Evolutionary conservation across 2,113 vertebrate species (phyloP).

Genomic region (Myocastor coypus): DNA sequence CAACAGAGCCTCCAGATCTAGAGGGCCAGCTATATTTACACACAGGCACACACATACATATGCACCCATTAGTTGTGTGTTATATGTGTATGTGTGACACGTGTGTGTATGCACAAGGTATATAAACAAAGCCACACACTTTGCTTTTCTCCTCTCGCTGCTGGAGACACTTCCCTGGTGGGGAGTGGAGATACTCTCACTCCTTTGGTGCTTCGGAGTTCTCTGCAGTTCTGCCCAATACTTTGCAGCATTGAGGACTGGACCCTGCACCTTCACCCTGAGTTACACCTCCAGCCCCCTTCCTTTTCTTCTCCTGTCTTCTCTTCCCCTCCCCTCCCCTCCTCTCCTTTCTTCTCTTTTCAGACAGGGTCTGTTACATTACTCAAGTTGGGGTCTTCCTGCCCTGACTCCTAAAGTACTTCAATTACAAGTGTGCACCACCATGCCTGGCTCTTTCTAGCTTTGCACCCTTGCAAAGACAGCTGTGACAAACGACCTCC

Average conservation of each 20-base stretch:
- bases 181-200: fast-evolving
- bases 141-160: background rate
- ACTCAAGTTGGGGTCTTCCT: background rate
- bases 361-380: background rate
- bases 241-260: background rate
- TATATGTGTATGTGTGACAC: background rate
- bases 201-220: background rate
- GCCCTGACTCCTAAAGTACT: background rate
- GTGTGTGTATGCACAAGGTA: fast-evolving
- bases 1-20: no score
- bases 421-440: background rate
- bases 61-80: background rate
- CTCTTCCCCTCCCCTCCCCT: no score
- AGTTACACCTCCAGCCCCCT: background rate
- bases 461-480: background rate
- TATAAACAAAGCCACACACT: background rate
- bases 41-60: no score
- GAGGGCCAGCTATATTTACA: background rate
- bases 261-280: background rate
- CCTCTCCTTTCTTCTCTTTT: background rate
- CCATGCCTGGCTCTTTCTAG: background rate
- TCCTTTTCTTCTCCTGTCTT: background rate
- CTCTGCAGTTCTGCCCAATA: background rate
- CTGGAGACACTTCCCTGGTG: background rate
- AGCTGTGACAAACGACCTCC: background rate